Base-by-base conservation (phyloP, 2,888 invertebrate genomes). In the Leptura quadrifasciata region DNA sequence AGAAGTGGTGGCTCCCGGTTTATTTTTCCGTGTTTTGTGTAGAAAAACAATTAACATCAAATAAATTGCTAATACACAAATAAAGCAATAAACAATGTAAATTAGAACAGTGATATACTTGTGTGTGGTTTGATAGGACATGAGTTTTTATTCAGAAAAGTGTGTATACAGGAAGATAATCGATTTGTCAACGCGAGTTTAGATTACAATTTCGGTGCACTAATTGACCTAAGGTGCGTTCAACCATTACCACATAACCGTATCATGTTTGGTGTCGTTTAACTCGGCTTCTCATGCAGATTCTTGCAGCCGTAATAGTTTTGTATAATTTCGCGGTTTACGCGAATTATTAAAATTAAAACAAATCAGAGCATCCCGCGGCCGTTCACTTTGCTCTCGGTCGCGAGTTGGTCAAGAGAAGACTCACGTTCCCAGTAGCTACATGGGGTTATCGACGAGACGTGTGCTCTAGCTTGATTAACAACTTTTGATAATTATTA, bases 121-220 rank as follows among this genome's bases (percentile, higher is more conserved):
- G 68, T 75, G 76, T 76, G 67, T 74, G 67, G 57, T 61, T 35
- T 70, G 73, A 74, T 72, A 75, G 71, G 64, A 63, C 64, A 77
- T 76, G 75, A 64, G 77, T 82, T 76, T 80, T 79, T 80, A 78
- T 77, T 79, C 76, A 78, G 76, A 78, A 79, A 79, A 76, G 85
- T 86, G 84, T 86, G 84, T 86, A 84, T 86, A 86, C 87, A 87
- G 85, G 86, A 87, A 89, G 88, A 89, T 90, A 91, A 90, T 91
- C 90, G 91, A 91, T 91, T 91, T 90, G 91, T 91, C 91, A 90
- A 90, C 89, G 88, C 87, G 86, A 88, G 88, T 88, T 88, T 88
- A 90, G 90, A 90, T 90, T 90, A 89, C 89, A 89, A 90, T 89
- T 89, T 90, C 89, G 88, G 89, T 89, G 88, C 87, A 88, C 88